Conservation (phyloP, 2,888 invertebrate genomes). For the Eristalinus aeneus region DNA sequence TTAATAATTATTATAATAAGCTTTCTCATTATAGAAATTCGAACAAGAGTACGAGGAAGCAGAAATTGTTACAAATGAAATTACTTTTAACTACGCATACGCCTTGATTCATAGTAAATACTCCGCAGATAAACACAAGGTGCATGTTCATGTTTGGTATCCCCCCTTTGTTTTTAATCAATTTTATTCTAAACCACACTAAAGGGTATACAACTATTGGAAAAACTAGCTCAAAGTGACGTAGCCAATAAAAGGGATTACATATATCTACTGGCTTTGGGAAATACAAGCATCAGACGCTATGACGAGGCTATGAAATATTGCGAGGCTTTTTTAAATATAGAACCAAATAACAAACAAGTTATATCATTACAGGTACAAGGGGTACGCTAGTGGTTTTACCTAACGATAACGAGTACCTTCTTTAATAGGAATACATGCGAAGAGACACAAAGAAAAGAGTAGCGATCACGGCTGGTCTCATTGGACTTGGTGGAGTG, state of each 20-base stretch:
- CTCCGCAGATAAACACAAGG: background rate
- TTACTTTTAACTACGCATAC: background rate
- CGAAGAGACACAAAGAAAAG: background rate
- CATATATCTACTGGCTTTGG: conserved; percentile 96
- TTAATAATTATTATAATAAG: background rate
- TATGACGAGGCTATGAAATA: conserved; percentile 92
- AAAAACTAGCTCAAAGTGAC: conserved; percentile 89
- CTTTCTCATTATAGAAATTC: background rate
- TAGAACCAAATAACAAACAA: conserved; percentile 94
- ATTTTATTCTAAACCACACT: background rate
- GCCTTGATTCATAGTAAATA: background rate
- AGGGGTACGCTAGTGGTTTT: background rate
- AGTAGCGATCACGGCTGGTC: background rate
- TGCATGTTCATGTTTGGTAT: background rate
- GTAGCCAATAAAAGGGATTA: conserved; percentile 94
- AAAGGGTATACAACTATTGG: conserved; percentile 83
- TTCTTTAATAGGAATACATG: background rate
- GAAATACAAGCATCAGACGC: conserved; percentile 95
- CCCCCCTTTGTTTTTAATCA: background rate
- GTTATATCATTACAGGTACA: conserved; percentile 87
- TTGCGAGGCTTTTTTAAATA: conserved; percentile 89
- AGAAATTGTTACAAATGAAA: background rate
- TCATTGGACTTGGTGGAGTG: background rate
- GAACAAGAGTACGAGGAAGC: background rate
- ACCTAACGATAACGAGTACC: background rate